Evolutionary conservation across 1,140 invertebrate genomes (phyloP).

Genomic region (Drosophila ercepeae): DNA sequence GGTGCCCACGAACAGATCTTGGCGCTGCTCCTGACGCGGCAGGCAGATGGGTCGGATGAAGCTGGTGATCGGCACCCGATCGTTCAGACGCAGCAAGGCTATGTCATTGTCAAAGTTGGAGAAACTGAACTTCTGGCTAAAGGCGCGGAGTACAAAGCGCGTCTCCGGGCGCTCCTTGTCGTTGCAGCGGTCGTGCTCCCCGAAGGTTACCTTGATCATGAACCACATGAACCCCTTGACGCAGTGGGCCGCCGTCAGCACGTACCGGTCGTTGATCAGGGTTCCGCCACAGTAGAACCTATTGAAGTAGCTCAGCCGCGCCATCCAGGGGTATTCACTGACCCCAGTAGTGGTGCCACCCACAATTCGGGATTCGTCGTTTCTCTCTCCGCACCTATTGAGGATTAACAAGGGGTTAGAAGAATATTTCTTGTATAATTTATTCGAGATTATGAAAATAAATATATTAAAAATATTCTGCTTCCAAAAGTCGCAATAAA

Average conservation of each 20-base stretch:
- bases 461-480: too few relatives aligned
- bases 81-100: conserved; percentile 90
- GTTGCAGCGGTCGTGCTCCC: conserved; percentile 92
- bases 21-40: conserved; percentile 86
- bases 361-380: conserved; percentile 91
- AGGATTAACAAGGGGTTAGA: neutral
- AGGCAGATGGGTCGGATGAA: conserved; percentile 92
- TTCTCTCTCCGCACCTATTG: conserved; percentile 90
- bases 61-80: conserved; percentile 89
- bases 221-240: conserved; percentile 95
- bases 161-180: conserved; percentile 89
- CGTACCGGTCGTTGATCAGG: conserved; percentile 92
- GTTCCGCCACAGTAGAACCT: conserved; percentile 94
- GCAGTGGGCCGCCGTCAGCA: conserved; percentile 92
- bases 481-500: too few relatives aligned
- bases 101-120: conserved; percentile 94
- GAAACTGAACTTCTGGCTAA: conserved; percentile 91
- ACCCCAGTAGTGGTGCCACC: conserved; percentile 87
- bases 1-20: conserved; percentile 86
- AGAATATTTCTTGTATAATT: too few relatives aligned
- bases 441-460: too few relatives aligned
- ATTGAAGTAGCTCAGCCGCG: conserved; percentile 90
- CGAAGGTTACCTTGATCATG: conserved; percentile 94
- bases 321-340: conserved; percentile 94
- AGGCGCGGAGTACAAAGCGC: conserved; percentile 89